Evolutionary conservation across 37 sponge, comb jelly and placozoan species (phyloP).

Genomic region (Axinella damicornis): DNA sequence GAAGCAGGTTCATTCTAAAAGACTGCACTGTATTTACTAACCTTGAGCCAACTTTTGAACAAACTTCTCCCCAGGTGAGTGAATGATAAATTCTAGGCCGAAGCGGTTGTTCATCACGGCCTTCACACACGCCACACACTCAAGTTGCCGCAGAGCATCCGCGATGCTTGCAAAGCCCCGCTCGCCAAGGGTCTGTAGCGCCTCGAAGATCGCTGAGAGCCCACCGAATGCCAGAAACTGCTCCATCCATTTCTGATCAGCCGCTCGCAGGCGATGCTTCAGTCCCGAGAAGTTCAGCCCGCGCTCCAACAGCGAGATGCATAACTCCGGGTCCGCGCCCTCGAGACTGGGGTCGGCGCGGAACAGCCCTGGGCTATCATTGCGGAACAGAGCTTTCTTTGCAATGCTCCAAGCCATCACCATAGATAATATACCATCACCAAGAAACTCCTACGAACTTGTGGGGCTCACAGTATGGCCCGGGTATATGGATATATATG

Average conservation of each 20-base stretch:
- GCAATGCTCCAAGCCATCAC: constrained; percentile 18
- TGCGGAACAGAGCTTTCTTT: neutral
- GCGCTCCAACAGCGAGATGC: constrained; percentile 64
- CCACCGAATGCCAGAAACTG: constrained; percentile 86
- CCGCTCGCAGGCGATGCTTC: constrained; percentile 72
- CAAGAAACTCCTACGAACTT: too few species aligned
- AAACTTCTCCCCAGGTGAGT: constrained; percentile 51
- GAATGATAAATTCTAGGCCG: constrained; percentile 84
- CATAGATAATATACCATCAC: too few species aligned
- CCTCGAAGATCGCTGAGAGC: constrained; percentile 82
- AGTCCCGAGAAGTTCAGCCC: constrained; percentile 73
- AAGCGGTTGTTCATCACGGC: constrained; percentile 88
- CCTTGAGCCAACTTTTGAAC: constrained; percentile 74
- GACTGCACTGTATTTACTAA: too few species aligned
- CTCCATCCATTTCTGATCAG: constrained; percentile 87
- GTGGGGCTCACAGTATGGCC: too few species aligned
- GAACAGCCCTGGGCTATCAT: neutral
- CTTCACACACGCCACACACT: constrained; percentile 88
- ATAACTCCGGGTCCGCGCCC: constrained; percentile 83
- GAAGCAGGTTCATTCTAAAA: neutral
- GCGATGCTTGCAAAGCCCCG: constrained; percentile 72
- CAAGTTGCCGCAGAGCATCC: constrained; percentile 91
- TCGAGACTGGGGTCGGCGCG: constrained; percentile 38
- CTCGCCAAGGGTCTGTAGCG: constrained; percentile 70
- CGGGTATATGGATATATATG: too few species aligned